Percentiles rank a stretch among this genome's conserved stretches.
Evolutionary conservation across 1,140 invertebrate species (phyloP).

Genomic region (Zaprionus tsacasi): DNA sequence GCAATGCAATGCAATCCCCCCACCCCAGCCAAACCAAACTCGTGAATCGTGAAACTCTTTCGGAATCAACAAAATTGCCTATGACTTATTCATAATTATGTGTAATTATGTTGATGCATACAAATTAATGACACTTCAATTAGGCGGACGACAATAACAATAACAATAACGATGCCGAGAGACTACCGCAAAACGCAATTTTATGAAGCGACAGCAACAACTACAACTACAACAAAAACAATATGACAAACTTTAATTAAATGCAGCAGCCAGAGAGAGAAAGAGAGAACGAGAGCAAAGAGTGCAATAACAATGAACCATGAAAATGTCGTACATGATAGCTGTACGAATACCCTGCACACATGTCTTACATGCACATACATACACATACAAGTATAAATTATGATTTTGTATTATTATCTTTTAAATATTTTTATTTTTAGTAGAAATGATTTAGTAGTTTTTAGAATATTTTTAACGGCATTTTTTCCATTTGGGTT

Average conservation of each 20-base stretch:
- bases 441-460: too few relatives aligned
- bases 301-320: slow-evolving; percentile 7
- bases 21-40: neutral
- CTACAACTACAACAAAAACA: slow-evolving; percentile 28
- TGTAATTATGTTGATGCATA: slow-evolving; percentile 79
- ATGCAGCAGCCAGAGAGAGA: slow-evolving; percentile 18
- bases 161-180: slow-evolving; percentile 19
- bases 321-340: neutral
- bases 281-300: neutral
- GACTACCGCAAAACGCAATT: slow-evolving; percentile 42
- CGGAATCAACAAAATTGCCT: slow-evolving; percentile 51
- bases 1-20: neutral
- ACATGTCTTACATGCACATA: neutral
- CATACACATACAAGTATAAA: too few relatives aligned
- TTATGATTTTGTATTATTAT: too few relatives aligned
- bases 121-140: slow-evolving; percentile 79
- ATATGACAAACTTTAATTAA: slow-evolving; percentile 37
- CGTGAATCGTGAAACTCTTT: slow-evolving; percentile 42
- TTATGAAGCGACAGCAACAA: slow-evolving; percentile 28
- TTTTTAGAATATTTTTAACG: too few relatives aligned
- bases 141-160: slow-evolving; percentile 46
- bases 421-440: too few relatives aligned
- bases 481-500: too few relatives aligned
- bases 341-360: neutral
- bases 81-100: slow-evolving; percentile 69